These are phyloP conservation scores for Drosophila watanabei DNA, from an alignment of 1,140 invertebrate species.

Conservation along the genomic window DNA sequence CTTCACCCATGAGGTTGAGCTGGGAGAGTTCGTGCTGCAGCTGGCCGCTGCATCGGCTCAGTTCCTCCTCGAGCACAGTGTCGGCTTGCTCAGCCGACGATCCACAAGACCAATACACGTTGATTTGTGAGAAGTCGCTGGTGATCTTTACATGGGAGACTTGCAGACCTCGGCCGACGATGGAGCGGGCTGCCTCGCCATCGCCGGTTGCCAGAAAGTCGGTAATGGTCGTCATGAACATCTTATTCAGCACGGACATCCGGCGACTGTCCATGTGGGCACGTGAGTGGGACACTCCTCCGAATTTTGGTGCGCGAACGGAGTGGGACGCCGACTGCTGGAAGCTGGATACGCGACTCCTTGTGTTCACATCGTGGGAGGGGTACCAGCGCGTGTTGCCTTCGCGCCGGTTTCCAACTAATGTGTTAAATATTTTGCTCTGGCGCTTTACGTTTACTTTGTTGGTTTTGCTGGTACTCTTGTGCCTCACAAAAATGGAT, in stretches of 20 bases:
- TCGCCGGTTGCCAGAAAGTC: conserved; percentile 89
- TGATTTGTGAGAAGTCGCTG: conserved; percentile 88
- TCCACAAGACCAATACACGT: conserved; percentile 89
- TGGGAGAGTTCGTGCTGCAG: conserved; percentile 90
- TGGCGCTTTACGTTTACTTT: conserved; percentile 45
- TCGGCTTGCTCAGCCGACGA: conserved; percentile 28
- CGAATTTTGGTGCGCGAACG: conserved; percentile 58
- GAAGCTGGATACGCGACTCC: conserved; percentile 5
- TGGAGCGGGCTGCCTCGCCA: conserved; percentile 87
- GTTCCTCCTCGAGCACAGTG: conserved; percentile 86
- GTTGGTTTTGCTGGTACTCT: conserved; percentile 24
- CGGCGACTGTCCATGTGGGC: conserved; percentile 86
- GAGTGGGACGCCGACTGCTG: conserved; percentile 34
- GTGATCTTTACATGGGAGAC: conserved; percentile 89
- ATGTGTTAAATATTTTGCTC: conserved; percentile 68
- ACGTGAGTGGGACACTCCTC: conserved; percentile 13
- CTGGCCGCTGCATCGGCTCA: conserved; percentile 87
- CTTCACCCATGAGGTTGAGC: conserved; percentile 89
- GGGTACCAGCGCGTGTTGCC: conserved; percentile 75
- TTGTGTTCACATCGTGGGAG: conserved; percentile 12
- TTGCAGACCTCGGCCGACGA: conserved; percentile 89
- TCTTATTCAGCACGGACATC: conserved; percentile 89
- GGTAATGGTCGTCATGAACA: conserved; percentile 93
- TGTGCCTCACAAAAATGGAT: neutral
- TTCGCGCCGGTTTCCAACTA: conserved; percentile 66